phyloP scores from a whole-genome alignment of 2,888 invertebrate genomes.

The Ennomos quercinarius region DNA sequence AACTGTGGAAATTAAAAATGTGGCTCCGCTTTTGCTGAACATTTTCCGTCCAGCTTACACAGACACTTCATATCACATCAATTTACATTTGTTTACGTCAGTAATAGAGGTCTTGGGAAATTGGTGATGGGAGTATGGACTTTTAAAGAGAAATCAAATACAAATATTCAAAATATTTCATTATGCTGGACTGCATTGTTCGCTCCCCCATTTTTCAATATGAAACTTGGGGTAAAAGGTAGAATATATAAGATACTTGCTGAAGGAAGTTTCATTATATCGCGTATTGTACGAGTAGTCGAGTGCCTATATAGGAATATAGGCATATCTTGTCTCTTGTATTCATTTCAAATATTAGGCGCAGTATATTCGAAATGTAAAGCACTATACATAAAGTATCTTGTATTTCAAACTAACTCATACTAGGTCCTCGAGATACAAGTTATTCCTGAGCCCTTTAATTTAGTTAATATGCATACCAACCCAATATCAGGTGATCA shows the following conservation, averaged over 20 bases:
- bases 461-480: constrained; percentile 28
- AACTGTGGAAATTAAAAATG: constrained; percentile 42
- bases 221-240: constrained; percentile 47
- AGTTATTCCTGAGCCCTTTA: constrained; percentile 6
- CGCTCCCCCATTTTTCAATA: constrained; percentile 59
- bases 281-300: background rate
- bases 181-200: constrained; percentile 65
- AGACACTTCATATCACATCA: constrained; percentile 29
- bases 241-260: constrained; percentile 5
- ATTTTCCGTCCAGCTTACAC: constrained; percentile 45
- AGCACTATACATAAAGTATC: too few species aligned
- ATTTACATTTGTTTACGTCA: constrained; percentile 15
- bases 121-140: constrained; percentile 53
- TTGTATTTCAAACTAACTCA: too few species aligned
- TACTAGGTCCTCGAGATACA: too few species aligned
- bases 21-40: constrained; percentile 29
- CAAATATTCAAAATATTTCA: constrained; percentile 81
- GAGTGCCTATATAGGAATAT: too few species aligned
- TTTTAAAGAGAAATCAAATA: constrained; percentile 68
- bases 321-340: too few species aligned
- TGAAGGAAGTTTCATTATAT: constrained; percentile 4
- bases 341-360: too few species aligned
- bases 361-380: too few species aligned
- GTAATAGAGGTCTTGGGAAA: constrained; percentile 40
- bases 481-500: constrained; percentile 38